Conservation (phyloP, 2,113 vertebrate genomes). For the Tonatia bakeri region DNA sequence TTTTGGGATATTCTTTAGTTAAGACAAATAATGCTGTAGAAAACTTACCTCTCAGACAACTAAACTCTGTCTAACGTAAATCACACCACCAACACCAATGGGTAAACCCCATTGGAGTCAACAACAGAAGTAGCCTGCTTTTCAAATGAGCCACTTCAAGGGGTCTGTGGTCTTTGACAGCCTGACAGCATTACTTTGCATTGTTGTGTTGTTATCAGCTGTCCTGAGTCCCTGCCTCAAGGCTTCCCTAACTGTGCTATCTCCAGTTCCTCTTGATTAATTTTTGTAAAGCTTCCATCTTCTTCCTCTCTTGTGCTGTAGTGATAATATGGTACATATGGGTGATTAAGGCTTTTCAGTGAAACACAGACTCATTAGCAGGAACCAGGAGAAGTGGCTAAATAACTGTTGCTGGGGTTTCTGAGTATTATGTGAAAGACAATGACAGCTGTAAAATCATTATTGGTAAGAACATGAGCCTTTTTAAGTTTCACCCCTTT, state of each 20-base stretch:
- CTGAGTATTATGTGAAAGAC: slow-evolving; percentile 6
- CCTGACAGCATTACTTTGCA: not conserved
- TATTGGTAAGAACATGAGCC: not conserved
- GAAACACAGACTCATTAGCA: not conserved
- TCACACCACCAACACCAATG: not conserved
- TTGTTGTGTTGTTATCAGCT: not conserved
- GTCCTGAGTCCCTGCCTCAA: not conserved
- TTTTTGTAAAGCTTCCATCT: not conserved
- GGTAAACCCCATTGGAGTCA: not conserved
- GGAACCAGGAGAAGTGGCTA: not conserved
- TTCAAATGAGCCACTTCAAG: not conserved
- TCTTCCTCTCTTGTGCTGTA: not conserved
- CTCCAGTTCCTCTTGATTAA: not conserved
- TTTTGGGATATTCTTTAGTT: not conserved
- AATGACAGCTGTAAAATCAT: not conserved
- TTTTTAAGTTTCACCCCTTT: not conserved
- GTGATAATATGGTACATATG: not conserved
- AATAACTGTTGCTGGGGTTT: not conserved
- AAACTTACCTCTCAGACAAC: not conserved
- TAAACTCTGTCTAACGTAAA: not conserved
- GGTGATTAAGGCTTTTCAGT: not conserved
- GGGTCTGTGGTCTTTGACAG: not conserved
- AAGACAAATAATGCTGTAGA: not conserved
- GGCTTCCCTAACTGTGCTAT: not conserved
- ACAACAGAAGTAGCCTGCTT: not conserved